phyloP scores from a whole-genome alignment of 2,113 vertebrate genomes.

The Petroica traversi region DNA sequence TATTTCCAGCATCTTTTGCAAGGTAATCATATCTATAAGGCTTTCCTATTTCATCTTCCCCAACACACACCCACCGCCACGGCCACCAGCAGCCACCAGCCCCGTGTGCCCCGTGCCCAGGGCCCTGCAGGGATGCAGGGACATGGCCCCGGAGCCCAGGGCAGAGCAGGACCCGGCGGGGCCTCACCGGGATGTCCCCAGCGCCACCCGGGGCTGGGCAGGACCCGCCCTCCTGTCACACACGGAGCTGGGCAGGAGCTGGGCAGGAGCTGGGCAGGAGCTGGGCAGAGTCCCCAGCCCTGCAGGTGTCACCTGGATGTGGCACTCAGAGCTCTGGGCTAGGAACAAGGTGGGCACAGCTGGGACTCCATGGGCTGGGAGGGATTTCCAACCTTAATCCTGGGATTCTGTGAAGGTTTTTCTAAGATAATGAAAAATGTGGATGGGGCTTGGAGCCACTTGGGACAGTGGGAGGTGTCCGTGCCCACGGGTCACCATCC shows the following conservation, averaged over 20 bases:
- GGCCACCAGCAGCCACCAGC: neutral
- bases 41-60: too few relatives aligned
- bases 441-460: neutral
- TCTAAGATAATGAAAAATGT: neutral
- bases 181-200: neutral
- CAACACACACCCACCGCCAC: rapidly evolving
- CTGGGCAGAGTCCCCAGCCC: neutral
- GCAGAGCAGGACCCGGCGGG: neutral
- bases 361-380: too few relatives aligned
- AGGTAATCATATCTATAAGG: too few relatives aligned
- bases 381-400: too few relatives aligned
- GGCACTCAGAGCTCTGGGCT: neutral
- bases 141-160: neutral
- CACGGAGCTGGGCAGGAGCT: too few relatives aligned
- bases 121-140: neutral
- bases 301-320: neutral
- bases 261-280: neutral
- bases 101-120: neutral
- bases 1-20: too few relatives aligned
- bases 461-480: neutral
- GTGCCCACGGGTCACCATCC: neutral
- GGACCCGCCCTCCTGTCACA: too few relatives aligned
- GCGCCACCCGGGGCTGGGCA: neutral
- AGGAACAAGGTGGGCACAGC: too few relatives aligned
- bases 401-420: neutral